Percentiles rank a stretch among this genome's conserved stretches.
phyloP scores from a whole-genome alignment of 1,140 invertebrate species.

The Procambarus virginalis region DNA sequence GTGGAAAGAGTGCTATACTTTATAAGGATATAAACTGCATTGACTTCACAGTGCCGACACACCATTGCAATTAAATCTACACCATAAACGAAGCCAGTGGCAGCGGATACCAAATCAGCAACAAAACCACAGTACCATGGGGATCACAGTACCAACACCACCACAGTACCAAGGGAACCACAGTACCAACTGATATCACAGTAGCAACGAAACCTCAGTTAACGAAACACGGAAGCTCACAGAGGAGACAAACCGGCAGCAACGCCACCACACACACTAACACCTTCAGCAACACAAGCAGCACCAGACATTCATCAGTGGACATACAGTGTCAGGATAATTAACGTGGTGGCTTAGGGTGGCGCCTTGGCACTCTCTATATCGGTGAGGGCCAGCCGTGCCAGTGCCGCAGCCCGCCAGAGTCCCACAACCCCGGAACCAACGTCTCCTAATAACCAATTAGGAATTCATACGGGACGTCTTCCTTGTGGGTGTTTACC shows the following conservation, averaged over 20 bases:
- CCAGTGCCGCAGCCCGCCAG: background rate
- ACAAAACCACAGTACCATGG: no score
- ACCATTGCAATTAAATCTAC: no score
- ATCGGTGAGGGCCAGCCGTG: background rate
- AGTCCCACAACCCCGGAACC: background rate
- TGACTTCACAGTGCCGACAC: no score
- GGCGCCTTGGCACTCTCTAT: background rate
- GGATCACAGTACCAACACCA: background rate
- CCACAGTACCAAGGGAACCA: no score
- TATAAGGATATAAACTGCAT: no score
- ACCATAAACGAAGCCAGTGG: no score
- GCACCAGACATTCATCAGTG: background rate
- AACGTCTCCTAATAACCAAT: slow-evolving; percentile 4
- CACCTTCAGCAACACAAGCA: background rate
- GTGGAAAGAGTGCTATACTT: no score
- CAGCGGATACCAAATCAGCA: no score
- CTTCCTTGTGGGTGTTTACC: background rate
- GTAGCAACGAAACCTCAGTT: no score
- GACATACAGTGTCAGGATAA: background rate
- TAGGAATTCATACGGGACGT: background rate
- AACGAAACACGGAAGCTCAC: no score
- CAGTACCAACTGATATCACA: no score
- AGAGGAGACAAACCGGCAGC: no score
- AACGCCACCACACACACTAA: background rate
- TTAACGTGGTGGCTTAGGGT: background rate